These are phyloP conservation scores for Platysternon megacephalum DNA, from an alignment of 2,113 vertebrate genomes.

Conservation along the genomic window DNA sequence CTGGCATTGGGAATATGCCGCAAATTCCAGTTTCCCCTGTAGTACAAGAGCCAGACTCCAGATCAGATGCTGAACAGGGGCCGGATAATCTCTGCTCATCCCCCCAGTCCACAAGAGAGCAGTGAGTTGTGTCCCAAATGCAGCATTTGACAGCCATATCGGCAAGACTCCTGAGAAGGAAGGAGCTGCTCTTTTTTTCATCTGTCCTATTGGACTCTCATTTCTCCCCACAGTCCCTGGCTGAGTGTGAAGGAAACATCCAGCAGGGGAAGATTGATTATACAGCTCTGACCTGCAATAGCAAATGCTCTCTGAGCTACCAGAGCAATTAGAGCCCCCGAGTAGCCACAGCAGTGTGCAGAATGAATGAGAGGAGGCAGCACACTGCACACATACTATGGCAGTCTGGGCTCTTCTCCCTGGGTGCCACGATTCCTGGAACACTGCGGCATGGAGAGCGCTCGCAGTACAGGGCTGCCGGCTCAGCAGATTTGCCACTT, in stretches of 20 bases:
- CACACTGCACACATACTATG: neutral
- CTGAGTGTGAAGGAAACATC: neutral
- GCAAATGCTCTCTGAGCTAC: neutral
- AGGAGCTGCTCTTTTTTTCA: neutral
- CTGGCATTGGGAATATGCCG: neutral
- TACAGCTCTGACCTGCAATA: too few relatives aligned
- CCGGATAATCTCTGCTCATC: neutral
- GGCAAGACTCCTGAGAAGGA: neutral
- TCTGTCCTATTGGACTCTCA: neutral
- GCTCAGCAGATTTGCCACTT: neutral
- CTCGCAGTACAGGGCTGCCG: neutral
- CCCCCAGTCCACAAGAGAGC: neutral
- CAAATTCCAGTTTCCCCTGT: neutral
- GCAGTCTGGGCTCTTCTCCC: too few relatives aligned
- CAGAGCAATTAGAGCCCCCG: neutral
- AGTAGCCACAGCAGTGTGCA: neutral
- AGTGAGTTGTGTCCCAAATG: neutral
- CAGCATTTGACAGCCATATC: neutral
- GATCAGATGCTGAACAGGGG: neutral
- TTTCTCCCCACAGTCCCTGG: neutral
- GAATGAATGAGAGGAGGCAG: neutral
- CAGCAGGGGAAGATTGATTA: neutral
- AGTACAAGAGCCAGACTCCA: neutral
- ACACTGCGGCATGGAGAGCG: neutral
- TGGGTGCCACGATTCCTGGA: neutral